Conservation (phyloP, 2,888 invertebrate species). For the Dryadula phaetusa region DNA sequence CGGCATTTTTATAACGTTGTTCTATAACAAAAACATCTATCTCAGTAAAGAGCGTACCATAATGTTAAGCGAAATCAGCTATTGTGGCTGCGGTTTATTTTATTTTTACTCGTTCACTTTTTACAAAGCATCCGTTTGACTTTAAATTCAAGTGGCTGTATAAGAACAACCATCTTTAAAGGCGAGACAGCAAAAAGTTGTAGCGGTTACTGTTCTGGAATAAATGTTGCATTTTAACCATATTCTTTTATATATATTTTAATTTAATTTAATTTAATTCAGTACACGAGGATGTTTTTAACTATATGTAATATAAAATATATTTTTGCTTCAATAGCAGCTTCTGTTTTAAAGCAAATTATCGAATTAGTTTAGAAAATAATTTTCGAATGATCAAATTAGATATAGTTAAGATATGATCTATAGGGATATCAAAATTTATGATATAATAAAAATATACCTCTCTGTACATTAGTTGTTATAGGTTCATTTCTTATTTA, state of each 20-base stretch:
- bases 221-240: not conserved
- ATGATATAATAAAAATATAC: too few relatives aligned
- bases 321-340: too few relatives aligned
- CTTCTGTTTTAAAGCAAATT: too few relatives aligned
- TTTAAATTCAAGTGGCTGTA: constrained; percentile 4
- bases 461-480: too few relatives aligned
- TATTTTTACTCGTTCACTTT: constrained; percentile 14
- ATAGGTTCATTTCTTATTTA: too few relatives aligned
- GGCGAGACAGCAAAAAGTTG: constrained; percentile 17
- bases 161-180: constrained; percentile 10
- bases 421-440: too few relatives aligned
- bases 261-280: not conserved
- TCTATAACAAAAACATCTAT: not conserved
- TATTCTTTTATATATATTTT: not conserved
- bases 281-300: not conserved
- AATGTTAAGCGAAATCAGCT: not conserved
- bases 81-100: not conserved
- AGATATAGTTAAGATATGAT: too few relatives aligned
- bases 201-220: not conserved
- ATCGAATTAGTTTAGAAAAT: too few relatives aligned
- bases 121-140: constrained; percentile 8
- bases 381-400: too few relatives aligned
- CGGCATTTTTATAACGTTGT: too few relatives aligned
- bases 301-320: too few relatives aligned
- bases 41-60: not conserved